Percentiles rank a stretch among this genome's conserved stretches.
These are phyloP conservation scores for Kryphioiulus occultus DNA, from an alignment of 2,888 invertebrate genomes.

Conservation along the genomic window DNA sequence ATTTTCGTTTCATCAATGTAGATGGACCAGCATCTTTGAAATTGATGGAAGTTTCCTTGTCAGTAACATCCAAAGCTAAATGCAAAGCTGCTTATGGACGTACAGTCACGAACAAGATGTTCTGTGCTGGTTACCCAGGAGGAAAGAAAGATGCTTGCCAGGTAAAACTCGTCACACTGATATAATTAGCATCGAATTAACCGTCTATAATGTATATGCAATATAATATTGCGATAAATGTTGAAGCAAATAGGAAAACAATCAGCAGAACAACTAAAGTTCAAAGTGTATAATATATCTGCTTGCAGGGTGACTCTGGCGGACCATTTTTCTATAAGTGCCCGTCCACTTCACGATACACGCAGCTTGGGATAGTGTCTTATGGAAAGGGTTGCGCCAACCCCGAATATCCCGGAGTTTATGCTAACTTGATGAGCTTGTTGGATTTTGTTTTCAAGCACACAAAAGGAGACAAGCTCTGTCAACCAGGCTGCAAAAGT, in stretches of 20 bases:
- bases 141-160: conserved; percentile 47
- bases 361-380: conserved; percentile 42
- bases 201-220: too few relatives aligned
- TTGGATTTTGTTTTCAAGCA: neutral
- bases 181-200: too few relatives aligned
- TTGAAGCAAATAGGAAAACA: neutral
- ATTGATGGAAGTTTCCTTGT: neutral
- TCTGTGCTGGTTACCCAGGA: conserved; percentile 29
- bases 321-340: conserved; percentile 45
- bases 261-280: too few relatives aligned
- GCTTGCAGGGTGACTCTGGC: conserved; percentile 47
- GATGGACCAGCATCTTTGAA: conserved; percentile 17
- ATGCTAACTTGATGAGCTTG: neutral
- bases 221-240: neutral
- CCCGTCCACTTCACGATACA: neutral
- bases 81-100: conserved; percentile 11
- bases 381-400: conserved; percentile 47
- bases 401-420: conserved; percentile 42
- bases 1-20: neutral
- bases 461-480: neutral
- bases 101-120: neutral
- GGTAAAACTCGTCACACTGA: neutral
- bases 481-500: neutral
- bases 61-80: neutral
- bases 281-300: too few relatives aligned